Conservation (phyloP, 2,797 vertebrate genomes). For the Hoplostethus mediterraneus region DNA sequence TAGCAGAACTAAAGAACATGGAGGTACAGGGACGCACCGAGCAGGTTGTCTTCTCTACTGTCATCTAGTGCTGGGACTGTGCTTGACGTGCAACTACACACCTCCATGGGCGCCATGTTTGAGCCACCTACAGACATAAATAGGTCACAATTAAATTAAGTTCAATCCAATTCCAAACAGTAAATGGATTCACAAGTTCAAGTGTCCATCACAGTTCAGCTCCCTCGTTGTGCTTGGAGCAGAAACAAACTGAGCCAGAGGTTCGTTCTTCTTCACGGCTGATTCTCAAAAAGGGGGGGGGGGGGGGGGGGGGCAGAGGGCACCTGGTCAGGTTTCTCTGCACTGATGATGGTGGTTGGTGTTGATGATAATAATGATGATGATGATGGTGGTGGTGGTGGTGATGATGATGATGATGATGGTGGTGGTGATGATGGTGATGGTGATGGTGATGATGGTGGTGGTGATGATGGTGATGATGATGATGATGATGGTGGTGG, state of each 20-base stretch:
- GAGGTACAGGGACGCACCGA: constrained; percentile 36
- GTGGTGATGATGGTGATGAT: constrained; percentile 5
- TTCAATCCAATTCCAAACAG: constrained; percentile 61
- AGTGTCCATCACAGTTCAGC: too few relatives aligned
- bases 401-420: too few relatives aligned
- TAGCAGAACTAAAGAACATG: constrained; percentile 28
- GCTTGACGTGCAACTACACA: constrained; percentile 32
- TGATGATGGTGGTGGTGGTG: too few relatives aligned
- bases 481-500: too few relatives aligned
- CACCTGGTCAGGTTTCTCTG: background rate
- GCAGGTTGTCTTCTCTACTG: constrained; percentile 20
- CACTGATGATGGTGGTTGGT: background rate
- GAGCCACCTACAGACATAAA: constrained; percentile 58
- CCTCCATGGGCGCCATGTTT: constrained; percentile 9
- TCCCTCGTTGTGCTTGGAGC: too few relatives aligned
- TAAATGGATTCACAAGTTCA: constrained; percentile 54
- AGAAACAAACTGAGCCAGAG: too few relatives aligned
- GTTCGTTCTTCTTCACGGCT: too few relatives aligned
- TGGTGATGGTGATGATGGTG: background rate
- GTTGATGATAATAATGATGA: too few relatives aligned
- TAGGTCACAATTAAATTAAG: constrained; percentile 64
- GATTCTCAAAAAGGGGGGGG: too few relatives aligned
- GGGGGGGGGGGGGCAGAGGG: background rate
- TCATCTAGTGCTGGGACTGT: constrained; percentile 34
- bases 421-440: background rate